Conservation (phyloP, 2,113 vertebrate species). For the Clarias macrocephalus region DNA sequence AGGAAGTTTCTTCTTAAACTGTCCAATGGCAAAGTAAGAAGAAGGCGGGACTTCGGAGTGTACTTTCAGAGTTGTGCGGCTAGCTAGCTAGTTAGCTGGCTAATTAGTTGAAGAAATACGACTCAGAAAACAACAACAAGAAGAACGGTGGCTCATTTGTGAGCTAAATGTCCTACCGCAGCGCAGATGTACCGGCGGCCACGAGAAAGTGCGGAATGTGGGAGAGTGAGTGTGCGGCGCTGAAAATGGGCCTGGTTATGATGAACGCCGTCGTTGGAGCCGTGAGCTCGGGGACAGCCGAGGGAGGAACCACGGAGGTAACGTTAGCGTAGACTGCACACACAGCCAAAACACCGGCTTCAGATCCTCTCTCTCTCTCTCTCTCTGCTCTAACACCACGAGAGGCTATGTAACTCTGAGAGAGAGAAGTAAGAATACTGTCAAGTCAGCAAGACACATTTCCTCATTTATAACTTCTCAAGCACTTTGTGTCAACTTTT, state of each 20-base stretch:
- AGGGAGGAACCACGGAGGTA: constrained; percentile 63
- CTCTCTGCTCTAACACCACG: too few species aligned
- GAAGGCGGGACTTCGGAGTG: constrained; percentile 13
- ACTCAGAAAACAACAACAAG: constrained; percentile 14
- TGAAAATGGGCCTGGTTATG: constrained; percentile 58
- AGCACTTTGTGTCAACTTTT: background rate
- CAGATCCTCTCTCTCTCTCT: too few species aligned
- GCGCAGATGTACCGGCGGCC: constrained; percentile 39
- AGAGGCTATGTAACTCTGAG: too few species aligned
- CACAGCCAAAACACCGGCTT: background rate
- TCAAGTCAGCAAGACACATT: background rate
- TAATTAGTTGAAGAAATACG: constrained; percentile 46
- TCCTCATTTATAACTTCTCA: background rate
- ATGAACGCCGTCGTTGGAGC: constrained; percentile 50
- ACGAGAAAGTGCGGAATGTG: constrained; percentile 14
- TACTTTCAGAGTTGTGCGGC: constrained; percentile 44
- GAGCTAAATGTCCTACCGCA: constrained; percentile 45
- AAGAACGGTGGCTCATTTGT: constrained; percentile 39
- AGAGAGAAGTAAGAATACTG: too few species aligned
- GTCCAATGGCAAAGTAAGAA: constrained; percentile 57
- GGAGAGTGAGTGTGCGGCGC: constrained; percentile 25
- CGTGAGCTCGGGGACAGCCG: constrained; percentile 51
- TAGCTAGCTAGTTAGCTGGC: constrained; percentile 33
- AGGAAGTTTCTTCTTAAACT: constrained; percentile 50
- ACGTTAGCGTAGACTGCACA: constrained; percentile 21